These are phyloP conservation scores for Drosophila recens DNA, from an alignment of 2,888 invertebrate species.

Conservation along the genomic window DNA sequence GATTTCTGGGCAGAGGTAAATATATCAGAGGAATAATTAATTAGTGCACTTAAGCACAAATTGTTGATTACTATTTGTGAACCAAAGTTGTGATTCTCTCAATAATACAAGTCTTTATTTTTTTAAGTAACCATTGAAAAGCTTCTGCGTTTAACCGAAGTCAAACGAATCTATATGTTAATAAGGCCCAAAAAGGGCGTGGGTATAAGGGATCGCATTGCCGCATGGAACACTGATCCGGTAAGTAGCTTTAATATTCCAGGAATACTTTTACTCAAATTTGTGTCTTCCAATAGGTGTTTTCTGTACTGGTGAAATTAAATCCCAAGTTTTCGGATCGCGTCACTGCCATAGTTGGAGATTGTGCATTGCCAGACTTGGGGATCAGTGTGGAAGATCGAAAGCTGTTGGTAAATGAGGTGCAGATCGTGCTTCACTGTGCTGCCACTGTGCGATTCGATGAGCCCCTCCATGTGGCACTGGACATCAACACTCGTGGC, in stretches of 20 bases:
- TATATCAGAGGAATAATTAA: not conserved
- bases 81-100: too few species aligned
- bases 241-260: constrained; percentile 82
- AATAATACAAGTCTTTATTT: too few species aligned
- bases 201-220: constrained; percentile 87
- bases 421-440: constrained; percentile 91
- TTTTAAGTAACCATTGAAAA: constrained; percentile 85
- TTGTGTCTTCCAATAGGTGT: constrained; percentile 47
- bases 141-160: constrained; percentile 86
- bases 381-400: constrained; percentile 83
- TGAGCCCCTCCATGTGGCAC: constrained; percentile 88
- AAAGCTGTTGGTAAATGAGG: constrained; percentile 69
- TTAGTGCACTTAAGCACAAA: not conserved
- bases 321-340: constrained; percentile 77
- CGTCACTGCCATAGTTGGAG: constrained; percentile 83
- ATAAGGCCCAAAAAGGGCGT: constrained; percentile 88
- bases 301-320: constrained; percentile 58
- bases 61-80: too few species aligned
- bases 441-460: constrained; percentile 95
- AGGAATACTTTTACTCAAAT: not conserved
- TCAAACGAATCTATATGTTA: constrained; percentile 86
- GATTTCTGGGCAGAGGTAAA: constrained; percentile 85
- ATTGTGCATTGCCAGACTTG: constrained; percentile 81
- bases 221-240: constrained; percentile 88
- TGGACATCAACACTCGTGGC: constrained; percentile 89